Evolutionary conservation across 2,797 vertebrate genomes (phyloP).

Genomic region (Sciurus carolinensis): DNA sequence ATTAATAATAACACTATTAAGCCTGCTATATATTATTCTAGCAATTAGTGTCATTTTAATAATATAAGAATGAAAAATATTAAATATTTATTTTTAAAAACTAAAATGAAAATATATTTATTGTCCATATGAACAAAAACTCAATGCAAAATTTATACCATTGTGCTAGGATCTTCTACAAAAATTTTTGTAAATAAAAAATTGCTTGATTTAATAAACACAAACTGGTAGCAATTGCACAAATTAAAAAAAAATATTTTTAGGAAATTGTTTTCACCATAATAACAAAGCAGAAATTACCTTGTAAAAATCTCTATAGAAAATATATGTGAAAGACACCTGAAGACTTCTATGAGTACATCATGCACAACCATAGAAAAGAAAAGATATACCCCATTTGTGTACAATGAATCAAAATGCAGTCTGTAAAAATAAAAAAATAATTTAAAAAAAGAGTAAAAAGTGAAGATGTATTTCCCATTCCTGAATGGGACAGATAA

Average conservation of each 20-base stretch:
- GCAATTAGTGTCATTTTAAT: not conserved
- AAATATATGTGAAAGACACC: not conserved
- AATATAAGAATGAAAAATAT: not conserved
- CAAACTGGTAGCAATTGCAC: not conserved
- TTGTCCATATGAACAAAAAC: not conserved
- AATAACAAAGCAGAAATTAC: not conserved
- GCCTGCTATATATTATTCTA: not conserved
- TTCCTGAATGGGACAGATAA: not conserved
- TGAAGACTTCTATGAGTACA: conserved; percentile 14
- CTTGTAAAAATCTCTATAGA: not conserved
- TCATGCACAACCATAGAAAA: too few species aligned
- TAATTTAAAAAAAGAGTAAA: not conserved
- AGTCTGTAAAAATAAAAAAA: too few species aligned
- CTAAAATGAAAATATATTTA: not conserved
- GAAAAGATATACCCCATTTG: too few species aligned
- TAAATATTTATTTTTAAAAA: conserved; percentile 26
- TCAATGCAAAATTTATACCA: conserved; percentile 5
- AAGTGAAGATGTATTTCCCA: not conserved
- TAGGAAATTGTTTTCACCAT: not conserved
- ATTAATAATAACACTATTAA: not conserved
- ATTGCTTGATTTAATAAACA: not conserved
- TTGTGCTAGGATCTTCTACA: not conserved
- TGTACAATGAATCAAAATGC: too few species aligned
- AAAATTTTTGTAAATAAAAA: conserved; percentile 28
- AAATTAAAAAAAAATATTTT: conserved; percentile 31